A percentile compares a stretch with the other conserved stretches of the same genome.
These are phyloP conservation scores for Macrotrachela quadricornifera DNA, from an alignment of 1,140 invertebrate species.

Conservation along the genomic window DNA sequence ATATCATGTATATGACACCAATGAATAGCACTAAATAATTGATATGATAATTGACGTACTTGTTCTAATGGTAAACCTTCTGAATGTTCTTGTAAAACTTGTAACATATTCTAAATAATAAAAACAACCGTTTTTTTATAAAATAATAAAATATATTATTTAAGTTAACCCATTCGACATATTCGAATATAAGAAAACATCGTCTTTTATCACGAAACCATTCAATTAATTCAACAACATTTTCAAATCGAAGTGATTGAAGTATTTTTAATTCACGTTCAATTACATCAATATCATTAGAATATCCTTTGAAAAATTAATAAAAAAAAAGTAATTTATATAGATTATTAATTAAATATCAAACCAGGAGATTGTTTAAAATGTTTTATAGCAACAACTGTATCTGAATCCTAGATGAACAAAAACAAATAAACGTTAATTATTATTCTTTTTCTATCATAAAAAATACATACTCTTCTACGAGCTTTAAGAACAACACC, in stretches of 20 bases:
- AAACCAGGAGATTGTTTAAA: constrained; percentile 14
- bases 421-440: constrained; percentile 3
- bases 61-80: constrained; percentile 24
- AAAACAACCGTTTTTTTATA: too few relatives aligned
- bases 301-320: constrained; percentile 6
- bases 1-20: constrained; percentile 41
- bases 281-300: constrained; percentile 25
- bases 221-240: neutral
- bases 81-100: constrained; percentile 23
- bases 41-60: constrained; percentile 21
- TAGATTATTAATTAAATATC: too few relatives aligned
- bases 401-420: constrained; percentile 24
- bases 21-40: constrained; percentile 27
- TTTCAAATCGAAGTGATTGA: constrained; percentile 9
- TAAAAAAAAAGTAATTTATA: too few relatives aligned
- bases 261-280: constrained; percentile 27
- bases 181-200: neutral
- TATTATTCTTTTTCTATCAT: neutral
- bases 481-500: too few relatives aligned
- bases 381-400: constrained; percentile 28
- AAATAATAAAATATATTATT: too few relatives aligned
- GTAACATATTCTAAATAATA: constrained; percentile 22
- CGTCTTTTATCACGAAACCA: neutral
- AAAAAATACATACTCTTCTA: too few relatives aligned
- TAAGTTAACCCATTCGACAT: constrained; percentile 1